phyloP scores from a whole-genome alignment of 2,888 invertebrate genomes.

The Allygus modestus region DNA sequence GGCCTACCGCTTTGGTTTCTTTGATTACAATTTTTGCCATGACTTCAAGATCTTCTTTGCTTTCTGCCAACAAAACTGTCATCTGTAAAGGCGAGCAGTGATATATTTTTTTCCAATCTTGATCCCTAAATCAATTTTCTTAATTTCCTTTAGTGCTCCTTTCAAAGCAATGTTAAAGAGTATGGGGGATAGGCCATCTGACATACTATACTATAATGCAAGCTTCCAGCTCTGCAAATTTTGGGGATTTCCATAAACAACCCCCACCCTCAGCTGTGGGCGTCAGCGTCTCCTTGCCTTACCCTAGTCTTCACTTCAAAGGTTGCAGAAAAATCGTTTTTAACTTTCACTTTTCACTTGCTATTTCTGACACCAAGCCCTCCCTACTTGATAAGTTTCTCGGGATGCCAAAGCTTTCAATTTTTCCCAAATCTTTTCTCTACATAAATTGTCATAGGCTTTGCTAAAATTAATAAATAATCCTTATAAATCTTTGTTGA shows the following conservation, averaged over 20 bases:
- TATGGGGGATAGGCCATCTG: not conserved
- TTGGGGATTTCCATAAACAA: too few relatives aligned
- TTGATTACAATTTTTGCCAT: not conserved
- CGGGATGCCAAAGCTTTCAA: constrained; percentile 57
- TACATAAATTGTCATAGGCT: constrained; percentile 55
- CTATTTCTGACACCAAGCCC: constrained; percentile 17
- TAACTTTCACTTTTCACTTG: constrained; percentile 13
- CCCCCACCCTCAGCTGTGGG: too few relatives aligned
- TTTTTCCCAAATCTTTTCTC: constrained; percentile 52
- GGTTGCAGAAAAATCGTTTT: not conserved
- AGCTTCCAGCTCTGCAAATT: too few relatives aligned
- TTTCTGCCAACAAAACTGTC: constrained; percentile 12
- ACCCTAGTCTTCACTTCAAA: constrained; percentile 25
- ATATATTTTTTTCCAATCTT: not conserved
- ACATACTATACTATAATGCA: too few relatives aligned
- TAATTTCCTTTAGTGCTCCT: not conserved
- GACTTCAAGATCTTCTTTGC: not conserved
- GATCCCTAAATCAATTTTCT: not conserved
- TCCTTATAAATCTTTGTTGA: constrained; percentile 52
- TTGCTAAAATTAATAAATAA: constrained; percentile 61
- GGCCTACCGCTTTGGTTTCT: not conserved
- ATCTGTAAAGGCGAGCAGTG: not conserved
- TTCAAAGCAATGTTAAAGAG: constrained; percentile 15
- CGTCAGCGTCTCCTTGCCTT: constrained; percentile 58
- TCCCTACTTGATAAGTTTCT: constrained; percentile 52